Percentiles rank a stretch among this genome's conserved stretches.
Conservation (phyloP, 2,888 invertebrate species). For the Drosophila flavopinicola region DNA sequence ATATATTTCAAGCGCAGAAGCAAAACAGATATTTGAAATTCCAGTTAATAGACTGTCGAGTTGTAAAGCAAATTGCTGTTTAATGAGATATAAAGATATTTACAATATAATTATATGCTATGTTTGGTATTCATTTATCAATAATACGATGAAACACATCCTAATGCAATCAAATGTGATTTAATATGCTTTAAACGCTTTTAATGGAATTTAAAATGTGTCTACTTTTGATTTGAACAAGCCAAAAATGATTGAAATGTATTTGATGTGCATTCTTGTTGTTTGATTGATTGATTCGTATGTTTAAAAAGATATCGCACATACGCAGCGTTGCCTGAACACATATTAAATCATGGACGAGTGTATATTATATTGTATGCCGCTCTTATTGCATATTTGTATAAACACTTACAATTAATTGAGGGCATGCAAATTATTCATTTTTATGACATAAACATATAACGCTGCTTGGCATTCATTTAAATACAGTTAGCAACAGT, state of each 20-base stretch:
- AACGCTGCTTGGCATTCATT: constrained; percentile 23
- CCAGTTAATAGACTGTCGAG: neutral
- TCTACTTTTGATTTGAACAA: too few relatives aligned
- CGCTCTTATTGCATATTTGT: constrained; percentile 28
- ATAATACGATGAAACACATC: neutral
- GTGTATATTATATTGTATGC: neutral
- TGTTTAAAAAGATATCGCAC: constrained; percentile 16
- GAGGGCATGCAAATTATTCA: constrained; percentile 26
- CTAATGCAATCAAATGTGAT: neutral
- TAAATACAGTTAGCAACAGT: constrained; percentile 38
- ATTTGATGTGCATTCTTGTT: too few relatives aligned
- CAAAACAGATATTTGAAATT: neutral
- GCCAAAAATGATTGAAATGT: too few relatives aligned
- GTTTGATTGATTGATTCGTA: constrained; percentile 4
- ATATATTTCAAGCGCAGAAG: neutral
- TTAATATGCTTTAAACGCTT: too few relatives aligned
- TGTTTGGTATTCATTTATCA: too few relatives aligned
- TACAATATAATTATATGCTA: too few relatives aligned
- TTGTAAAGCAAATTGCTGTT: neutral
- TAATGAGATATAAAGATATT: neutral
- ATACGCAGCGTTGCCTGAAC: constrained; percentile 26
- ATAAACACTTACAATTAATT: constrained; percentile 34
- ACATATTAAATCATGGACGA: constrained; percentile 27
- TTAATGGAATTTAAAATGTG: too few relatives aligned
- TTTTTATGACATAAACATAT: constrained; percentile 23